Percentiles rank a stretch among this genome's conserved stretches.
Conservation (phyloP, 2,888 invertebrate genomes). For the Ennomos quercinarius region DNA sequence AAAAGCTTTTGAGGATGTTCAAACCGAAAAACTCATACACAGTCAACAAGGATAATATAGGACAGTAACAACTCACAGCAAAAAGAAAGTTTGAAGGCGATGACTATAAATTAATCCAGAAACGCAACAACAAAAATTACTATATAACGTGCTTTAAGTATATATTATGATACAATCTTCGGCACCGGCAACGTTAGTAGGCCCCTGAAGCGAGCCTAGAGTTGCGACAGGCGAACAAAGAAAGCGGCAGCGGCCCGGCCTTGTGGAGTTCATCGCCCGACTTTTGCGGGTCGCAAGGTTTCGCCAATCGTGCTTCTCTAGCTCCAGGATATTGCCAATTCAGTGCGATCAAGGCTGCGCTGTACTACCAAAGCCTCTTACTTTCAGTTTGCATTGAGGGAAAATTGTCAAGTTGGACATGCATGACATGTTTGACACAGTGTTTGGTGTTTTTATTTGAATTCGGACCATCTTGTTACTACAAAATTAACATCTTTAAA, state of each 20-base stretch:
- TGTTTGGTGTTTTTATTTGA: background rate
- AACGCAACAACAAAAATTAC: too few relatives aligned
- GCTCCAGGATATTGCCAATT: conserved; percentile 85
- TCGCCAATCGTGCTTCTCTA: conserved; percentile 83
- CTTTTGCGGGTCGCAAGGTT: conserved; percentile 84
- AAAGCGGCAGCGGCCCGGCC: conserved; percentile 80
- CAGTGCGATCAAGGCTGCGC: conserved; percentile 80
- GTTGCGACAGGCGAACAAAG: conserved; percentile 83
- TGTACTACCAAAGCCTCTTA: conserved; percentile 71
- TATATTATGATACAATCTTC: background rate
- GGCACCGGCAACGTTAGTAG: conserved; percentile 12
- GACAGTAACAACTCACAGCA: too few relatives aligned
- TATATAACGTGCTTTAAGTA: too few relatives aligned
- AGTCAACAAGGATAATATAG: too few relatives aligned
- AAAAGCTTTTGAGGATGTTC: too few relatives aligned
- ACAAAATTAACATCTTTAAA: too few relatives aligned
- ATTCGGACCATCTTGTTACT: too few relatives aligned
- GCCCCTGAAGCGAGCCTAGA: conserved; percentile 55
- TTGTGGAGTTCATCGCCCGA: conserved; percentile 84
- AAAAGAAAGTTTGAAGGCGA: too few relatives aligned
- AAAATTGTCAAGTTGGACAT: conserved; percentile 50
- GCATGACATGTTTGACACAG: background rate
- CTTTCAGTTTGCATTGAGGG: conserved; percentile 67
- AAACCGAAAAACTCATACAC: too few relatives aligned
- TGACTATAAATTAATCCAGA: too few relatives aligned